Evolutionary conservation across 2,888 invertebrate species (phyloP), one percentile per base, ranked within the genome.

Genomic region (Nezara viridula): DNA sequence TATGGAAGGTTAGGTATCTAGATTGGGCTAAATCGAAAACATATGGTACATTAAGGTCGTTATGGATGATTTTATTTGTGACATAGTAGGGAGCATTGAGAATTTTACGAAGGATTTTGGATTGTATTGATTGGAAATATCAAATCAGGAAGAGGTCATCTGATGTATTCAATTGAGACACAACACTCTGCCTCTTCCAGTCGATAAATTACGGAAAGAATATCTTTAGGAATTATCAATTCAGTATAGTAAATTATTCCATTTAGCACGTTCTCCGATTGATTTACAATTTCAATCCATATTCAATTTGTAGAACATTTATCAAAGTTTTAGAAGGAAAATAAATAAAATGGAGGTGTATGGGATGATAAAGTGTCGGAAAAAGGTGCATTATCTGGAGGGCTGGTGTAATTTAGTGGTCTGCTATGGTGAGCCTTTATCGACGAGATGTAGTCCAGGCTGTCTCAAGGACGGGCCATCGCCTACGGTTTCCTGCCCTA

Each of bases 231-330:
- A 44, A 81, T 81, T 81, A 81, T 81, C 81, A 81, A 81, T 40
- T 47, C 44, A 47, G 81, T 40, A 24, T 19, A 73, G 81, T 81
- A 81, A 81, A 81, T 81, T 81, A 81, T 81, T 81, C 81, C 81
- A 81, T 81, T 81, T 81, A 81, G 81, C 81, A 81, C 81, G 44
- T 81, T 47, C 40, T 10, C 40, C 37, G 60, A 37, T 40, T 86
- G 86, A 86, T 86, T 86, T 86, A 86, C 60, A 86, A 86, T 86
- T 86, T 55, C 55, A 55, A 86, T 86, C 86, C 86, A 86, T 86
- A 86, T 86, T 86, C 86, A 86, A 86, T 86, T 86, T 86, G 60
- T 86, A 86, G n/a, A 3, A 40, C 55, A 86, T 86, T 55, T 86
- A 86, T 86, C 86, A 86, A 55, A 40, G 55, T 86, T 86, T 50